Percentiles rank a stretch among this genome's conserved stretches.
Evolutionary conservation across 2,113 vertebrate genomes (phyloP).

Genomic region (Xenopus borealis): DNA sequence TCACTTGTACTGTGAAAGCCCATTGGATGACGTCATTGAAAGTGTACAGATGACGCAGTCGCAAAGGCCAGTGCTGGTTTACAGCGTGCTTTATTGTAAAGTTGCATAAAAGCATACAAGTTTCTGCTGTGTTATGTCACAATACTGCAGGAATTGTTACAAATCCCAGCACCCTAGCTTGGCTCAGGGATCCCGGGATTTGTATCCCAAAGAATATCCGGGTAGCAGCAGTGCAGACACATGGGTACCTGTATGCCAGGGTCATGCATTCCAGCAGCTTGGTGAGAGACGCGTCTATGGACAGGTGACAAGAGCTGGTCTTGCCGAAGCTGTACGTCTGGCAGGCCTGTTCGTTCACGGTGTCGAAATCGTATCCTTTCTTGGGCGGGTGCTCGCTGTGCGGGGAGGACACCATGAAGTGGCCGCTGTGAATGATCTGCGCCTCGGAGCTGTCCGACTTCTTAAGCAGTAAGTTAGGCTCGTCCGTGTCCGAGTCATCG

Average conservation of each 20-base stretch:
- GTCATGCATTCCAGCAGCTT: slow-evolving; percentile 97
- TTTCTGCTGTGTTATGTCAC: too few species aligned
- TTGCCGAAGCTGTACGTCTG: slow-evolving; percentile 93
- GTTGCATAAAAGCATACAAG: too few species aligned
- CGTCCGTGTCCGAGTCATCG: slow-evolving; percentile 79
- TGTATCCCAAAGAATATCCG: too few species aligned
- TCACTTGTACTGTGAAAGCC: too few species aligned
- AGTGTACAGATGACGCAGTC: too few species aligned
- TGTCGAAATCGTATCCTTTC: slow-evolving; percentile 97
- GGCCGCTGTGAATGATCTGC: slow-evolving; percentile 95
- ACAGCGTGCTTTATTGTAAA: too few species aligned
- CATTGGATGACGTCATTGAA: too few species aligned
- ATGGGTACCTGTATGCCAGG: slow-evolving; percentile 87
- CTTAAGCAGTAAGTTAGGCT: slow-evolving; percentile 58
- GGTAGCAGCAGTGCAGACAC: too few species aligned
- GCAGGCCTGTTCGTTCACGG: slow-evolving; percentile 93
- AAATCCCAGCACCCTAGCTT: too few species aligned
- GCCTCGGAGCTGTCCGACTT: slow-evolving; percentile 61
- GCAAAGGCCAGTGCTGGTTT: too few species aligned
- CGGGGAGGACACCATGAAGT: slow-evolving; percentile 95
- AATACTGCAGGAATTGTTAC: too few species aligned
- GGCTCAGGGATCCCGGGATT: too few species aligned
- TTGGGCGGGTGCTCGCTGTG: slow-evolving; percentile 92
- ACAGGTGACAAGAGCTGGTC: slow-evolving; percentile 80
- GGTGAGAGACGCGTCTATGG: slow-evolving; percentile 92